Conservation (phyloP, 2,797 vertebrate species). For the Varecia variegata region DNA sequence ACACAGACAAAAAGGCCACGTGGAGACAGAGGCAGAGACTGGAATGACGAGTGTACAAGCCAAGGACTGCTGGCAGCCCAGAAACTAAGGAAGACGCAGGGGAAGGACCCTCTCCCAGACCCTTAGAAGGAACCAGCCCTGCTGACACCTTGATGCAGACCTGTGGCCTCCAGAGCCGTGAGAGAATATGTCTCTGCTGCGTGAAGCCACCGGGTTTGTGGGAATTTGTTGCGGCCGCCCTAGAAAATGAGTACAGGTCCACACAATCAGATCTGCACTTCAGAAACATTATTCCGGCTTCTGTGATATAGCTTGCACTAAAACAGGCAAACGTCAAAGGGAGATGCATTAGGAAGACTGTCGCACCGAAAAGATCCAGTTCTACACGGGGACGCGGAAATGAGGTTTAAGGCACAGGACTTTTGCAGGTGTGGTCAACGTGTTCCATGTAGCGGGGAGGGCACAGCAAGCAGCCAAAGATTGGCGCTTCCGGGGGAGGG, state of each 20-base stretch:
- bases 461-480: neutral
- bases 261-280: neutral
- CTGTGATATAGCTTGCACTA: rapidly evolving
- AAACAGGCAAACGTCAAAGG: too few relatives aligned
- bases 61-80: neutral
- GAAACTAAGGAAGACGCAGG: neutral
- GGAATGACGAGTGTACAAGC: neutral
- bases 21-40: neutral
- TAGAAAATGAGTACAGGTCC: neutral
- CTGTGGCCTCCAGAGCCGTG: neutral
- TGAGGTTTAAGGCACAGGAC: neutral
- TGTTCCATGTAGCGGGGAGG: rapidly evolving
- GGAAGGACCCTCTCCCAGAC: neutral
- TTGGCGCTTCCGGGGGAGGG: too few relatives aligned
- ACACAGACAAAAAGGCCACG: neutral
- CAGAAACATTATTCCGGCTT: neutral
- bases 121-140: neutral
- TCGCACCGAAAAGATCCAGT: rapidly evolving
- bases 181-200: neutral
- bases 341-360: neutral
- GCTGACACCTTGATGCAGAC: neutral
- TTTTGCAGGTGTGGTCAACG: too few relatives aligned
- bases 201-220: neutral
- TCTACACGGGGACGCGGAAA: rapidly evolving
- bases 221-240: neutral